Base-by-base conservation (phyloP, 2,888 invertebrate genomes). In the Tridacna gigas region DNA sequence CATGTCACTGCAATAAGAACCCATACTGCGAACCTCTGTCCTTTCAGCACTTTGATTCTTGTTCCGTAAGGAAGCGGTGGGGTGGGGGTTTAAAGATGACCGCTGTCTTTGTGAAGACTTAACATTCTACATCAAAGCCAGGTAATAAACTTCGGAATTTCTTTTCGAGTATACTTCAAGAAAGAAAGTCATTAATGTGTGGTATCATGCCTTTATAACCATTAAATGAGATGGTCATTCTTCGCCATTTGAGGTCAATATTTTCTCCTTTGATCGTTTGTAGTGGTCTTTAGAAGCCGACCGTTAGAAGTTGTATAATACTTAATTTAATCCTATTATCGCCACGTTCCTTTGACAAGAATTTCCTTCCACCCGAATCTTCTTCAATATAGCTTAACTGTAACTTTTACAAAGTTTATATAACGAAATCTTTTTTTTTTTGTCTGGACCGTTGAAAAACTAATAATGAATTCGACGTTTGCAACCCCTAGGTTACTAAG, bases 71-170 rank as follows among this genome's bases (percentile, higher is more conserved):
- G n/a, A n/a, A n/a, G n/a, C n/a, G n/a, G n/a, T n/a, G n/a, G n/a
- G n/a, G n/a, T n/a, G n/a, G n/a, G n/a, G n/a, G n/a, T n/a, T n/a
- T n/a, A n/a, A 37, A 37, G 7, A 37, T 37, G 37, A 56, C 56
- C 56, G 56, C 18, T 9, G 56, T 15, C 56, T 56, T 56, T 20
- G 56, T 56, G 56, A 56, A 56, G 37, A 37, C 37, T 37, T 37
- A 37, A 37, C 37, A 7, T 37, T 37, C 37, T 45, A 67, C 45
- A 51, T 71, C 71, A 71, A 71, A 71, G 71, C 12, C 47, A 48
- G 15, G 71, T 71, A 71, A 71, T 71, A 48, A 71, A 71, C 71
- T 71, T 51, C 11, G 71, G 71, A 71, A 71, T 71, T 48, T 51
- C 51, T 69, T 71, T 71, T 37, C 20, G 47, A 47, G 71, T 71